A percentile compares a stretch with the other conserved stretches of the same genome.
Conservation (phyloP, 2,888 invertebrate species). For the Orthonevra nobilis region DNA sequence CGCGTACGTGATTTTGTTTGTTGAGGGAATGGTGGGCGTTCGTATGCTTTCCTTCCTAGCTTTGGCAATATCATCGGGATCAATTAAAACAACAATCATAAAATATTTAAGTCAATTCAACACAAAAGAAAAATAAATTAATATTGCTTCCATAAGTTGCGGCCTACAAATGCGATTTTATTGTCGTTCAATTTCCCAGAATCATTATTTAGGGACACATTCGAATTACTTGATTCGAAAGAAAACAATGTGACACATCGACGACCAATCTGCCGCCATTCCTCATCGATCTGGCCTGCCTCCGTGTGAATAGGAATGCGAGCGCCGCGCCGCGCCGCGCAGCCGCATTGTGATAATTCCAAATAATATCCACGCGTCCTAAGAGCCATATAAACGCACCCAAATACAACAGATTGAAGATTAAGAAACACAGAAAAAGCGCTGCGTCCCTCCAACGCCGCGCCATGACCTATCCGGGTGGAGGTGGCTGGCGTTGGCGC, state of each 20-base stretch:
- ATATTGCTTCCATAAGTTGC: too few relatives aligned
- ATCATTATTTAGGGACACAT: conserved; percentile 14
- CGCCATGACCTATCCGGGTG: conserved; percentile 26
- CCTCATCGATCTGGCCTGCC: conserved; percentile 37
- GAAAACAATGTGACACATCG: conserved; percentile 58
- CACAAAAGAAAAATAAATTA: too few relatives aligned
- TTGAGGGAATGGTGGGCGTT: conserved; percentile 7
- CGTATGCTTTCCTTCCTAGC: too few relatives aligned
- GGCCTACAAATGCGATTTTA: too few relatives aligned
- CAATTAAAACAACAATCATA: too few relatives aligned
- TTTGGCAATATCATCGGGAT: too few relatives aligned
- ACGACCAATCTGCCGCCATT: conserved; percentile 20
- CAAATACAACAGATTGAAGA: conserved; percentile 58
- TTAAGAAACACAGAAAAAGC: conserved; percentile 36
- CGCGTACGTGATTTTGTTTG: neutral
- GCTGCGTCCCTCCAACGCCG: conserved; percentile 22
- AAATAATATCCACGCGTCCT: conserved; percentile 62
- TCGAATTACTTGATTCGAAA: conserved; percentile 25
- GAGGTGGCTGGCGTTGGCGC: conserved; percentile 28
- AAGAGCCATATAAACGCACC: conserved; percentile 53
- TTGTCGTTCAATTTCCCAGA: conserved; percentile 27
- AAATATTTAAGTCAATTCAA: too few relatives aligned
- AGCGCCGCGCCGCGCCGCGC: neutral
- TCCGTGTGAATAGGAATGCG: conserved; percentile 1
- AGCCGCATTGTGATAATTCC: conserved; percentile 37